phyloP scores from a whole-genome alignment of 2,888 invertebrate species.

The Ennomos fuscantarius region DNA sequence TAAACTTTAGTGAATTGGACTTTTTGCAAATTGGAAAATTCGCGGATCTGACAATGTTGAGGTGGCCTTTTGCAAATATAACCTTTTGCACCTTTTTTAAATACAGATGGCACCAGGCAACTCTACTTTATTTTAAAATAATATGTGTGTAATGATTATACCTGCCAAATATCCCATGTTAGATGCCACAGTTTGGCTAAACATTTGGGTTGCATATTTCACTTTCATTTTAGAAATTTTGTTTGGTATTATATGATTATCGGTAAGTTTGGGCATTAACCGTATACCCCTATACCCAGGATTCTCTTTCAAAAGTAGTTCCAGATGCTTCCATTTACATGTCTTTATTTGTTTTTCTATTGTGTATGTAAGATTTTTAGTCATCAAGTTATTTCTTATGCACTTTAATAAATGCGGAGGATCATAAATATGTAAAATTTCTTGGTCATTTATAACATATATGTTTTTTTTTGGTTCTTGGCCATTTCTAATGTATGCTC shows the following conservation, averaged over 20 bases:
- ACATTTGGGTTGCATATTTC: conserved; percentile 42
- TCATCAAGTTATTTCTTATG: conserved; percentile 40
- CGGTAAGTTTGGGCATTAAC: too few relatives aligned
- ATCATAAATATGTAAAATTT: not conserved
- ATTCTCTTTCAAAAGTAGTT: too few relatives aligned
- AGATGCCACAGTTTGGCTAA: conserved; percentile 42
- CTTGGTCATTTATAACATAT: not conserved
- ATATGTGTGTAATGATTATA: too few relatives aligned
- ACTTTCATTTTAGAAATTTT: conserved; percentile 44
- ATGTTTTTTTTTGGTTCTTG: not conserved
- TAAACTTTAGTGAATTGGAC: too few relatives aligned
- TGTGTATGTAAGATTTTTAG: conserved; percentile 33
- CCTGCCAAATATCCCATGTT: conserved; percentile 46
- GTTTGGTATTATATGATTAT: conserved; percentile 31
- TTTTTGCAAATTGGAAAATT: too few relatives aligned
- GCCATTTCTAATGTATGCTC: conserved; percentile 17
- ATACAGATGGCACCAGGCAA: too few relatives aligned
- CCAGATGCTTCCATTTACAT: too few relatives aligned
- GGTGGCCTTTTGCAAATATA: too few relatives aligned
- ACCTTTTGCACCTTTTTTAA: too few relatives aligned
- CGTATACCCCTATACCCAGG: too few relatives aligned
- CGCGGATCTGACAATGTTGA: too few relatives aligned
- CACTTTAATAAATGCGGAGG: conserved; percentile 15
- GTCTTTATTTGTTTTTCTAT: not conserved
- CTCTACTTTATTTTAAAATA: too few relatives aligned